A percentile compares a stretch with the other conserved stretches of the same genome.
These are phyloP conservation scores for human DNA, from an alignment of 2,113 vertebrate species.

Conservation along the genomic window GRCh38 chr1:239321001-239321500, in stretches of 20 bases:
- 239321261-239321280: not conserved
- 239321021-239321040: slow-evolving; percentile 33
- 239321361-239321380: not conserved
- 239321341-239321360: not conserved
- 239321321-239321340: not conserved
- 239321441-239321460: not conserved
- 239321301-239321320: not conserved
- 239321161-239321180: not conserved
- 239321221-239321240: not conserved
- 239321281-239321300: not conserved
- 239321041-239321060: not conserved
- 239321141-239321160: slow-evolving; percentile 11
- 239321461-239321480: not conserved
- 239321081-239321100: not conserved
- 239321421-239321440: not conserved
- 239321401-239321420: not conserved
- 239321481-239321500: not conserved
- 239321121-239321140: slow-evolving; percentile 21
- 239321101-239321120: not conserved
- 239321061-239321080: not conserved
- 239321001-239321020: fast-evolving
- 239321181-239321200: not conserved
- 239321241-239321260: slow-evolving; percentile 10
- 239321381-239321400: not conserved
- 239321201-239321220: not conserved